Evolutionary conservation across 2,888 invertebrate species (phyloP).

Genomic region (Iselma pallidipennis): DNA sequence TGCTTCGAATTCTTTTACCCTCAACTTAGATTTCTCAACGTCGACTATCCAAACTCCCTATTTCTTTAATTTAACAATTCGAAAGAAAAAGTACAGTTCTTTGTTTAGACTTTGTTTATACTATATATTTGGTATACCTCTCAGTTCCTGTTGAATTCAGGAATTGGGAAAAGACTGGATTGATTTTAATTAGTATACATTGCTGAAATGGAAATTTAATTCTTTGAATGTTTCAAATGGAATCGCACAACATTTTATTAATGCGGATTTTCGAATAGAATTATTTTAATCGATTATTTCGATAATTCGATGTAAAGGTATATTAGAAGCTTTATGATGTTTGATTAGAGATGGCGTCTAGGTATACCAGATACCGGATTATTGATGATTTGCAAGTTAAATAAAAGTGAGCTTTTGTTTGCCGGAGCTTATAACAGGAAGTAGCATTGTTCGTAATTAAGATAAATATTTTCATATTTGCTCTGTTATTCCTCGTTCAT

Average conservation of each 20-base stretch:
- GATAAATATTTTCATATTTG: constrained; percentile 21
- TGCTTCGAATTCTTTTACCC: constrained; percentile 12
- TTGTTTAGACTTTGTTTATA: not conserved
- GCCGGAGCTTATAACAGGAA: not conserved
- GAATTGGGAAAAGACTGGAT: no score
- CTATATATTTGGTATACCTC: not conserved
- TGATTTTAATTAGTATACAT: no score
- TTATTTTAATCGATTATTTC: no score
- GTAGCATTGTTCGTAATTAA: constrained; percentile 12
- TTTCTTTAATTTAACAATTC: constrained; percentile 16
- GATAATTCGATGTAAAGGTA: not conserved
- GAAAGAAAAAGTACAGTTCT: constrained; percentile 3
- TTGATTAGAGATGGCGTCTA: not conserved
- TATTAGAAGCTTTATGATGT: not conserved
- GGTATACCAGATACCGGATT: not conserved
- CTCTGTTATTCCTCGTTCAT: constrained; percentile 2
- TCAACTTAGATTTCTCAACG: constrained; percentile 9
- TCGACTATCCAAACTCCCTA: constrained; percentile 9
- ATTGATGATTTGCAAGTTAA: constrained; percentile 7
- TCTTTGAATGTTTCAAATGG: no score
- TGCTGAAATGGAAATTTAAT: no score
- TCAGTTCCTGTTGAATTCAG: no score
- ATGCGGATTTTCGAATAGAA: no score
- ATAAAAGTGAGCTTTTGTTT: constrained; percentile 12
- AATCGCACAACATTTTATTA: no score